Evolutionary conservation across 2,888 invertebrate species (phyloP), one percentile per base, ranked within the genome.

Genomic region (Cyclophora albipunctata): DNA sequence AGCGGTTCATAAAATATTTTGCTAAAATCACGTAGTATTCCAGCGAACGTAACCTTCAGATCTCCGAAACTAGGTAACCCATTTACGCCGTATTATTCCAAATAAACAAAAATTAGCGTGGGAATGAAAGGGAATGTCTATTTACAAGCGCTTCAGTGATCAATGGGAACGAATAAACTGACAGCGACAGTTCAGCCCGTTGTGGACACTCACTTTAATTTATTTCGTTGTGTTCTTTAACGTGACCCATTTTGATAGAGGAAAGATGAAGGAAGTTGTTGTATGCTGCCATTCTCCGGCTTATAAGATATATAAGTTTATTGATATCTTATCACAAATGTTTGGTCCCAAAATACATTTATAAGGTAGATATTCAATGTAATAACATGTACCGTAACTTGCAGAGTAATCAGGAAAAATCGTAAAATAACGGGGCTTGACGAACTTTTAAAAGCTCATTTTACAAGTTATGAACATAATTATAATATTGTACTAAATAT

Each of bases 151-250:
- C 20, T 20, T 57, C 54, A 47, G 49, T 53, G 57, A 59, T 51
- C 54, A 53, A 53, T 42, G 34, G 44, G 58, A 59, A 62, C 57
- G 62, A 67, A 67, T 68, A 59, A 57, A 55, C 59, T 47, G 50
- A 53, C 53, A 51, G 45, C 45, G 34, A 33, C 46, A 52, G 47
- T 45, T 55, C 20, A 47, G 50, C 7, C 47, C 52, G 54, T 62
- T 63, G 69, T 67, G 60, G 62, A 61, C 61, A 67, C 37, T 61
- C 66, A 62, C 65, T 67, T 73, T 79, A 78, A 83, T 78, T 78
- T 78, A 77, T 81, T 77, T 73, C 73, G 66, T 63, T 69, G 73
- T 76, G 78, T 77, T 82, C 73, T 75, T 68, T 71, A 73, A 20
- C 20, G 20, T 73, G 80, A 80, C 80, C 84, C 74, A 82, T 71